A percentile compares a stretch with the other conserved stretches of the same genome.
phyloP scores from a whole-genome alignment of 2,113 vertebrate genomes.

The Okapia johnstoni region DNA sequence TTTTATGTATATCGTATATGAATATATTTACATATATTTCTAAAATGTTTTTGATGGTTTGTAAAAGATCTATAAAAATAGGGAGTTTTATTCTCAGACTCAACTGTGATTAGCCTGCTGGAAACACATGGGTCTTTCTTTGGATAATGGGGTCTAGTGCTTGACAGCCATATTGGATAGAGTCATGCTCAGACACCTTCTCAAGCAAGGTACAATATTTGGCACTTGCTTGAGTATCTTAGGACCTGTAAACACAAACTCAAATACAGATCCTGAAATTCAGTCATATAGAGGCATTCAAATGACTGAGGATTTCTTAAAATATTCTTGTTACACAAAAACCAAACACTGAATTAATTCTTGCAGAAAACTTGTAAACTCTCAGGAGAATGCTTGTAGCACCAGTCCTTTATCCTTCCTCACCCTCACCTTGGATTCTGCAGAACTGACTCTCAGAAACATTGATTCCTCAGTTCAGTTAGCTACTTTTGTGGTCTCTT shows the following conservation, averaged over 20 bases:
- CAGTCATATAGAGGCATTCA: not conserved
- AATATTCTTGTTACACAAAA: not conserved
- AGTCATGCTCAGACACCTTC: not conserved
- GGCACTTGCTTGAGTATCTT: not conserved
- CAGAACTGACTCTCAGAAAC: not conserved
- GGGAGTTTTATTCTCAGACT: not conserved
- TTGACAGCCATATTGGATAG: not conserved
- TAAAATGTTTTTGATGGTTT: not conserved
- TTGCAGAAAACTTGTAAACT: not conserved
- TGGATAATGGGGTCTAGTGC: not conserved
- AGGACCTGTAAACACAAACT: not conserved
- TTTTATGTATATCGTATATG: not conserved
- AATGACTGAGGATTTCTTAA: not conserved
- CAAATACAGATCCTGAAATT: not conserved
- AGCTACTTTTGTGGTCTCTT: not conserved
- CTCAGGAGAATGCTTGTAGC: not conserved
- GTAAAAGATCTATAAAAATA: not conserved
- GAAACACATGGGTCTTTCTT: not conserved
- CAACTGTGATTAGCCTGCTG: not conserved
- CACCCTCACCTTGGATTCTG: not conserved
- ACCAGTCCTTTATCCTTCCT: not conserved
- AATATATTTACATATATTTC: not conserved
- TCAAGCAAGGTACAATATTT: not conserved
- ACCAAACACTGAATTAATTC: not conserved
- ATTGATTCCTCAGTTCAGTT: not conserved